These are phyloP conservation scores for Cisticola juncidis DNA, from an alignment of 2,113 vertebrate genomes.

Conservation along the genomic window DNA sequence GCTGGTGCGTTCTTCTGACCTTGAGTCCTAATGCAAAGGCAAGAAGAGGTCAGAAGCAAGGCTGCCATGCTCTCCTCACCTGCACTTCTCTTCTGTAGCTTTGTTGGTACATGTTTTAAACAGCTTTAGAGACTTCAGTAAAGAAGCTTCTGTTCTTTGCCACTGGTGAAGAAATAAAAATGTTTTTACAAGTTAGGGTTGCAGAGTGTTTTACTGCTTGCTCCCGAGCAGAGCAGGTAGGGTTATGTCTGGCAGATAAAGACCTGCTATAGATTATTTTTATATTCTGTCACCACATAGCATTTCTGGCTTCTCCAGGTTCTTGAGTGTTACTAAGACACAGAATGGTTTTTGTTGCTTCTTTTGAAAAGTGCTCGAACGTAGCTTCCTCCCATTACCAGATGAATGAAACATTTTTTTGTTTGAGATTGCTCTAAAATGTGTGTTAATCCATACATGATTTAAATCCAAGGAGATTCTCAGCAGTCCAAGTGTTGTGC, in stretches of 20 bases:
- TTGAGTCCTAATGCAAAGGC: neutral
- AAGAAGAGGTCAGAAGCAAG: neutral
- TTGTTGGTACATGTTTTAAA: neutral
- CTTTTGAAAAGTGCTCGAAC: neutral
- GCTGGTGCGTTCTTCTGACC: neutral
- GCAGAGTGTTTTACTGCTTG: neutral
- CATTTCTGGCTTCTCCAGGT: neutral
- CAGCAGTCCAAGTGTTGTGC: neutral
- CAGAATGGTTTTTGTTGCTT: neutral
- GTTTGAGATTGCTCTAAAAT: neutral
- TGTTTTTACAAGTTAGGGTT: slow-evolving; percentile 15
- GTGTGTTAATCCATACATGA: neutral
- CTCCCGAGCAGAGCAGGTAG: neutral
- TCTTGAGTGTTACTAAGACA: neutral
- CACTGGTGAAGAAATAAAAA: slow-evolving; percentile 21
- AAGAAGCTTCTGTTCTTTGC: slow-evolving; percentile 22
- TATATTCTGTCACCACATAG: neutral
- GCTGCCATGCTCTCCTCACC: neutral
- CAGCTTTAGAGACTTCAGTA: slow-evolving; percentile 1
- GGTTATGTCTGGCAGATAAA: neutral
- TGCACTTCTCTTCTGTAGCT: neutral
- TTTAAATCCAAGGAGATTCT: neutral
- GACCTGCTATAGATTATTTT: slow-evolving; percentile 3
- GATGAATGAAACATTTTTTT: neutral
- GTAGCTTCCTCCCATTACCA: neutral